Conservation (phyloP, 1,140 invertebrate species). For the Sycobia sp. region DNA sequence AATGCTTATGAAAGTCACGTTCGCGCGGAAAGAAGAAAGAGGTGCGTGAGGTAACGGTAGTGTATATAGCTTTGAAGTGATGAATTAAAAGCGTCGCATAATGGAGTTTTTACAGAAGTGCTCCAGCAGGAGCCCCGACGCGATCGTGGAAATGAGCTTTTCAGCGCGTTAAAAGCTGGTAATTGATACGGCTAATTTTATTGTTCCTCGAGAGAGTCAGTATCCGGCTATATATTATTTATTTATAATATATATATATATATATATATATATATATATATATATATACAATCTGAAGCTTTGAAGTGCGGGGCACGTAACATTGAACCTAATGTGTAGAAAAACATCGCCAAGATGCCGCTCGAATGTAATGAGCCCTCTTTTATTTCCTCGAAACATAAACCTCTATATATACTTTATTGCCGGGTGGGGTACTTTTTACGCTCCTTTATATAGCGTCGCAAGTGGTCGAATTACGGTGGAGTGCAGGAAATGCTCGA, state of each 20-base stretch:
- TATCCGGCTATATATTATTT: too few species aligned
- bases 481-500: slow-evolving; percentile 16
- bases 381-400: not conserved
- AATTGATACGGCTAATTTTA: slow-evolving; percentile 55
- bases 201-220: too few species aligned
- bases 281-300: too few species aligned
- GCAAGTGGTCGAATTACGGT: slow-evolving; percentile 10
- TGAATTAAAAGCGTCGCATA: slow-evolving; percentile 23
- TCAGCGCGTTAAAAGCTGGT: slow-evolving; percentile 49
- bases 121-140: slow-evolving; percentile 15
- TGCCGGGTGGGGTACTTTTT: too few species aligned
- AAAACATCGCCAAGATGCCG: too few species aligned
- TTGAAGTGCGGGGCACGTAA: too few species aligned
- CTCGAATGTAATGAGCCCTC: too few species aligned
- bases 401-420: too few species aligned
- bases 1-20: not conserved
- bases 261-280: too few species aligned
- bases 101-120: slow-evolving; percentile 17
- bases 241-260: too few species aligned
- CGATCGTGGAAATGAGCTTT: slow-evolving; percentile 34
- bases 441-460: too few species aligned
- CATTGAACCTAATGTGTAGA: too few species aligned
- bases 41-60: not conserved
- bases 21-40: not conserved
- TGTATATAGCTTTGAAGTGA: not conserved